phyloP scores from a whole-genome alignment of 2,113 vertebrate species.

The Aegypius monachus region DNA sequence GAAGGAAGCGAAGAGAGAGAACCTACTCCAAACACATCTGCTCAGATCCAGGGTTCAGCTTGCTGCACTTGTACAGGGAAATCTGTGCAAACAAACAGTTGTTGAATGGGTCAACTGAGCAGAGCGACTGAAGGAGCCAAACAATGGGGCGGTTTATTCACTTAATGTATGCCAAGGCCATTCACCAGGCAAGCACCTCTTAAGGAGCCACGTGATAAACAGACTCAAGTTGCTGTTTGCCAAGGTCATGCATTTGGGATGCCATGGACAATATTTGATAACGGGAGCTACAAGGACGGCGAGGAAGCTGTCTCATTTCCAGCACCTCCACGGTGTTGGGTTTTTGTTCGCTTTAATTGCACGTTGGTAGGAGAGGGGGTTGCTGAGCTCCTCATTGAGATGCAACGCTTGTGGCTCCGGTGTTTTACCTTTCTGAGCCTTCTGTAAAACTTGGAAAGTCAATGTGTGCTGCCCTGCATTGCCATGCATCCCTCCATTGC shows the following conservation, averaged over 20 bases:
- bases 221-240: not conserved
- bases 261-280: not conserved
- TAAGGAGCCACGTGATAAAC: not conserved
- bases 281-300: not conserved
- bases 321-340: not conserved
- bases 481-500: fast-evolving
- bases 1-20: not conserved
- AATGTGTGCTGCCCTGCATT: fast-evolving
- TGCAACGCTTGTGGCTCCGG: fast-evolving
- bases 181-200: conserved; percentile 52
- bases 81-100: conserved; percentile 60
- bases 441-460: not conserved
- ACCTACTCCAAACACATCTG: conserved; percentile 58
- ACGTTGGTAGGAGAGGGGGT: not conserved
- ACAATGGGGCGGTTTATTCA: conserved; percentile 54
- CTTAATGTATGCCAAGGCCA: conserved; percentile 58
- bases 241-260: not conserved
- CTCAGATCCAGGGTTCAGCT: conserved; percentile 44
- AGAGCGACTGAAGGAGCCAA: conserved; percentile 39
- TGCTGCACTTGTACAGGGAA: conserved; percentile 38
- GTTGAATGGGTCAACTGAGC: conserved; percentile 49
- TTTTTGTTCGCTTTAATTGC: not conserved
- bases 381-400: not conserved
- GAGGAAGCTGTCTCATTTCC: not conserved
- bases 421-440: not conserved